These are phyloP conservation scores for Crypturellus tataupa DNA, from an alignment of 2,797 vertebrate genomes.

Conservation along the genomic window DNA sequence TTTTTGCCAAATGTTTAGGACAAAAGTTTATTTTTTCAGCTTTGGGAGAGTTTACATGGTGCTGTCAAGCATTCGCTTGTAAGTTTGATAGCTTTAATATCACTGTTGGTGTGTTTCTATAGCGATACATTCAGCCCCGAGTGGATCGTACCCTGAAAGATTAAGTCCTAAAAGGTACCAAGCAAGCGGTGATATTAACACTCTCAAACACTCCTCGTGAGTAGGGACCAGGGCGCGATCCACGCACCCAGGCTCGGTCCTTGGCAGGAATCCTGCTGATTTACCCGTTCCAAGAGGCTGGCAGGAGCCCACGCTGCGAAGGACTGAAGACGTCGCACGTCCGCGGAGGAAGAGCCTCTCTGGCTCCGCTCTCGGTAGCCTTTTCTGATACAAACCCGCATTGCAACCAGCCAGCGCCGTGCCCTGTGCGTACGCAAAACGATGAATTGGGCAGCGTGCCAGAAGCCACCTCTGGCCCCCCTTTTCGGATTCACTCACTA, in stretches of 20 bases:
- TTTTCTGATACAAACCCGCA: not conserved
- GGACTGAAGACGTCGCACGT: slow-evolving; percentile 43
- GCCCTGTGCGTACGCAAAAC: not conserved
- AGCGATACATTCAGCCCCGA: slow-evolving; percentile 28
- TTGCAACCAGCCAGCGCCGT: not conserved
- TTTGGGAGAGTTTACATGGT: slow-evolving; percentile 69
- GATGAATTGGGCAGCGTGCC: not conserved
- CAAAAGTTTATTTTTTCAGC: slow-evolving; percentile 65
- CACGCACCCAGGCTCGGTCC: not conserved
- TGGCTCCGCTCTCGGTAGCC: not conserved
- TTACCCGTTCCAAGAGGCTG: not conserved
- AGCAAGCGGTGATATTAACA: slow-evolving; percentile 42
- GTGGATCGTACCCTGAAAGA: not conserved
- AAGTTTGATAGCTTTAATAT: slow-evolving; percentile 73
- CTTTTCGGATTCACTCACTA: not conserved
- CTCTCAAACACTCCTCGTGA: slow-evolving; percentile 64
- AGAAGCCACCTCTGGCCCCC: not conserved
- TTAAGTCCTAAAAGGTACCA: slow-evolving; percentile 15
- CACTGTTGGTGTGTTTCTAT: slow-evolving; percentile 48
- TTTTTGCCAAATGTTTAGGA: slow-evolving; percentile 71
- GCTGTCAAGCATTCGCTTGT: slow-evolving; percentile 33
- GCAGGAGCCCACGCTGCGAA: not conserved
- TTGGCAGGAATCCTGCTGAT: slow-evolving; percentile 36
- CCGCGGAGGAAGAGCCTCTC: not conserved
- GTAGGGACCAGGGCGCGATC: slow-evolving; percentile 37